These are phyloP conservation scores for Coregonus suidteri DNA, from an alignment of 2,797 vertebrate genomes.

Conservation along the genomic window DNA sequence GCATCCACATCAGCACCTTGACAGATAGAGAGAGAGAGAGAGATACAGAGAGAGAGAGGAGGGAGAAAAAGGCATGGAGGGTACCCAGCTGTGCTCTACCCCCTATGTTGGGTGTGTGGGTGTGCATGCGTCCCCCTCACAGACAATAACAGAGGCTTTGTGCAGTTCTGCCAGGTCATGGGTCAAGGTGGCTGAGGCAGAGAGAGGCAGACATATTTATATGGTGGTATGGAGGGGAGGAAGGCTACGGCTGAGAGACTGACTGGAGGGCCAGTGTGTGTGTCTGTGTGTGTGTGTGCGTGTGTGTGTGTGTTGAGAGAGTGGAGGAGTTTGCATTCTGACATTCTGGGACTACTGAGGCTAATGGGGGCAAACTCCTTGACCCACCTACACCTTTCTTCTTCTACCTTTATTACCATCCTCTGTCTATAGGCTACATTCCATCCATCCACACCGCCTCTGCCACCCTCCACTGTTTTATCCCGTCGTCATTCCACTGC, in stretches of 20 bases:
- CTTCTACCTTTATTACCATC: background rate
- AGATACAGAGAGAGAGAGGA: background rate
- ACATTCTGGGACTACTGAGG: constrained; percentile 4
- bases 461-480: constrained; percentile 19
- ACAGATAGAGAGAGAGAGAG: background rate
- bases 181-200: constrained; percentile 39
- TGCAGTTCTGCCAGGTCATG: constrained; percentile 44
- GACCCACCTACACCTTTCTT: constrained; percentile 1
- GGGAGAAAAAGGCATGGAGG: background rate
- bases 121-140: constrained; percentile 7
- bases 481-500: constrained; percentile 31
- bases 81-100: background rate
- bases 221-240: background rate
- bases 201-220: constrained; percentile 27
- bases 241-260: background rate
- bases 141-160: constrained; percentile 39
- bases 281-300: too few relatives aligned
- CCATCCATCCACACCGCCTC: background rate
- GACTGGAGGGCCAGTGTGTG: background rate
- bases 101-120: background rate
- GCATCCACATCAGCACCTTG: too few relatives aligned
- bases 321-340: background rate
- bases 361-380: background rate
- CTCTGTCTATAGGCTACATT: background rate
- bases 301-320: background rate